A percentile compares a stretch with the other conserved stretches of the same genome.
Evolutionary conservation across 2,888 invertebrate genomes (phyloP).

Genomic region (Pegoplata infirma): DNA sequence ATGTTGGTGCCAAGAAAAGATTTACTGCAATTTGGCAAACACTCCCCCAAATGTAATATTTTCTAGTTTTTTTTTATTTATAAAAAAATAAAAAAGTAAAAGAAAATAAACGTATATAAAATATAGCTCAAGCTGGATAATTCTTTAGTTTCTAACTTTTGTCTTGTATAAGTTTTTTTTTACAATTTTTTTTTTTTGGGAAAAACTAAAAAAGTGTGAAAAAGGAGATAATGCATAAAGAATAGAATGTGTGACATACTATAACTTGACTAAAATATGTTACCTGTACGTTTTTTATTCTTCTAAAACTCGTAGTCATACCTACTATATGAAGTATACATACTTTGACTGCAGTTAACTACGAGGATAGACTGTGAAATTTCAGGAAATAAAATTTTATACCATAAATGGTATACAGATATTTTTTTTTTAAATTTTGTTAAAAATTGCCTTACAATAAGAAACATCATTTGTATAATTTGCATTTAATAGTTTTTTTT

Average conservation of each 20-base stretch:
- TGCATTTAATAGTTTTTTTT: too few relatives aligned
- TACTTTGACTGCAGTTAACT: neutral
- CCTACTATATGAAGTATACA: neutral
- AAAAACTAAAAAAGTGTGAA: slow-evolving; percentile 19
- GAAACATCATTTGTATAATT: too few relatives aligned
- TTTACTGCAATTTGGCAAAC: slow-evolving; percentile 53
- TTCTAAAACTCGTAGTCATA: too few relatives aligned
- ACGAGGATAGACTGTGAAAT: too few relatives aligned
- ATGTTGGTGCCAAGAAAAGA: slow-evolving; percentile 54
- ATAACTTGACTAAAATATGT: slow-evolving; percentile 43
- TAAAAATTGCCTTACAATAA: too few relatives aligned
- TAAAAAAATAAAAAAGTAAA: slow-evolving; percentile 12
- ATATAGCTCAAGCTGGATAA: slow-evolving; percentile 2
- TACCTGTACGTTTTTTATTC: slow-evolving; percentile 27
- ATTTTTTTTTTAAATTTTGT: too few relatives aligned
- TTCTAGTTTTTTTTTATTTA: slow-evolving; percentile 5
- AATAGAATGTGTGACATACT: slow-evolving; percentile 33
- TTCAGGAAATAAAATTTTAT: too few relatives aligned
- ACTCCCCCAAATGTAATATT: slow-evolving; percentile 44
- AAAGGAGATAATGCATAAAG: slow-evolving; percentile 24
- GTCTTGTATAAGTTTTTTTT: slow-evolving; percentile 11
- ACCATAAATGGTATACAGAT: too few relatives aligned
- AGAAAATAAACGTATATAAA: slow-evolving; percentile 8
- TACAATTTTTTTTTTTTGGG: slow-evolving; percentile 9
- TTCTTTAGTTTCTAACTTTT: slow-evolving; percentile 24